These are phyloP conservation scores for Cyclophora punctaria DNA, from an alignment of 2,888 invertebrate species.

Conservation along the genomic window DNA sequence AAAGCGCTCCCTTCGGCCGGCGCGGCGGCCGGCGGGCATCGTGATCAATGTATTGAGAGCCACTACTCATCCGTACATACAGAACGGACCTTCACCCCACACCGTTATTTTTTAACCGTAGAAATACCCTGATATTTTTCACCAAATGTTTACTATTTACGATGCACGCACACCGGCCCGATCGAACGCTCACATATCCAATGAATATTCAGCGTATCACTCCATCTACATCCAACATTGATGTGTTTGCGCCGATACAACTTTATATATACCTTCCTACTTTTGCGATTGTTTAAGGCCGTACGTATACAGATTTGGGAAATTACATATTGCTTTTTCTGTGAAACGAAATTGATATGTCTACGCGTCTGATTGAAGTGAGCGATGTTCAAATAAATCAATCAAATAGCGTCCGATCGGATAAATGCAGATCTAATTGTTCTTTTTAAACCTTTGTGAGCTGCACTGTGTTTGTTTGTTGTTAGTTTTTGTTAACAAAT, in stretches of 20 bases:
- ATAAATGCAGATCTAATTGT: not conserved
- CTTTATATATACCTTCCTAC: slow-evolving; percentile 2
- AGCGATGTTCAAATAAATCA: not conserved
- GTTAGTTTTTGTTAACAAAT: not conserved
- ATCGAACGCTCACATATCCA: slow-evolving; percentile 25
- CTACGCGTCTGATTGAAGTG: not conserved
- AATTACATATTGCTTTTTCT: slow-evolving; percentile 1
- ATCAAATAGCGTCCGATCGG: not conserved
- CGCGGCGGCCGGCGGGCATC: slow-evolving; percentile 17
- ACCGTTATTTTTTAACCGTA: slow-evolving; percentile 28
- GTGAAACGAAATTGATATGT: not conserved
- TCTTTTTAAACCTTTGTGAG: not conserved
- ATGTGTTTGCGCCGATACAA: slow-evolving; percentile 33
- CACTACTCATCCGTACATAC: slow-evolving; percentile 28
- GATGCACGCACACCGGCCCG: slow-evolving; percentile 35
- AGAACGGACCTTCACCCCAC: slow-evolving; percentile 15
- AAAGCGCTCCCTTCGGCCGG: slow-evolving; percentile 13
- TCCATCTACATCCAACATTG: slow-evolving; percentile 33
- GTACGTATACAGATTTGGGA: slow-evolving; percentile 2
- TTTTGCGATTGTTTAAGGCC: not conserved
- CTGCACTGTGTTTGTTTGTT: not conserved
- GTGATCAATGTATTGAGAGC: slow-evolving; percentile 41
- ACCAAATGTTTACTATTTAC: slow-evolving; percentile 43
- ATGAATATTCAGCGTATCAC: slow-evolving; percentile 20
- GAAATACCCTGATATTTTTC: slow-evolving; percentile 29